Base-by-base conservation (phyloP, 2,888 invertebrate species). In the Mythimna pallens region DNA sequence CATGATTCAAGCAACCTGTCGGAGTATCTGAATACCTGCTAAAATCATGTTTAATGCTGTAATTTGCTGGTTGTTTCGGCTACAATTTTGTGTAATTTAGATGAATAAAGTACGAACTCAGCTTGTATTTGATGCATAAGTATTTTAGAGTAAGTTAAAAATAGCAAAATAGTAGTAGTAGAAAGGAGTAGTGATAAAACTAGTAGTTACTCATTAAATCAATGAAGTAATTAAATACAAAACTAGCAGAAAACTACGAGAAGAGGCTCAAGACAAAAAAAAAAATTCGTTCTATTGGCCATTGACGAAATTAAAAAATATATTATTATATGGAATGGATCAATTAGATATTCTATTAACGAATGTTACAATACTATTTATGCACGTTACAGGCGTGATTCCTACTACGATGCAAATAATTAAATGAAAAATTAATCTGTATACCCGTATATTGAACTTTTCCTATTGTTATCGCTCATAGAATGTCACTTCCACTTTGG, bases 1-100 rank as follows among this genome's bases (percentile, higher is more conserved):
- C 70, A 77, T 62, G 22, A 67, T 63, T 73, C 34, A 65, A 65
- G 40, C 25, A 80, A 63, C 43, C 54, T 67, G 66, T 65, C 57
- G 40, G 57, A 64, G 43, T 14, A 69, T 36, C 20, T 58, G 52
- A 58, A 61, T 70, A 57, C 40, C 30, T 58, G 36, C 6, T 47
- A 65, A 70, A 77, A 65, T 55, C 14, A 61, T 67, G 61, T 70
- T 70, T 63, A 36, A 22, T 50, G 54, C 20, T 9, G 52, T 57
- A 62, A 65, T 52, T 43, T 55, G 8, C 64, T 22, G 40, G 12
- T 54, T 70, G 17, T 57, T 55, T 57, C 5, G 7, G 1, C 9
- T 40, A 22, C 17, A 40, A 30, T 47, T 34, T 58, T 58, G 20
- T 10, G 20, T n/a, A 52, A 52, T 52, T 52, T 36, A 10, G 20